Evolutionary conservation across 2,113 vertebrate genomes (phyloP).

Genomic region (Thamnophis sirtalis): DNA sequence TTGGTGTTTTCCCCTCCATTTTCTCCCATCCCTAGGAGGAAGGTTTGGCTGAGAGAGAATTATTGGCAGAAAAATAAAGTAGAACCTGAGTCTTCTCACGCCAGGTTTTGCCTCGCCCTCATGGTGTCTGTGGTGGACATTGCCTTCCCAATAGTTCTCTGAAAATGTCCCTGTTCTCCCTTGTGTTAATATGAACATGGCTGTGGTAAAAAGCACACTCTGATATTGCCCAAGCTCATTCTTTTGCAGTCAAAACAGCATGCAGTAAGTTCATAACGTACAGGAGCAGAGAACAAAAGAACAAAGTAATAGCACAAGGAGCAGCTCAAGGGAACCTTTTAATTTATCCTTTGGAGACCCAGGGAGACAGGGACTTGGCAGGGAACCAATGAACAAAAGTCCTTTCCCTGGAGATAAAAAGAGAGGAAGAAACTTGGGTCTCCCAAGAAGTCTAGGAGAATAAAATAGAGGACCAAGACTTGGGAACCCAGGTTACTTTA

Average conservation of each 20-base stretch:
- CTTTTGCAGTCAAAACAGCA: background rate
- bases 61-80: background rate
- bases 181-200: background rate
- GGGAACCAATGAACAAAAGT: background rate
- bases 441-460: background rate
- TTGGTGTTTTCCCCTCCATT: background rate
- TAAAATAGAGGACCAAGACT: background rate
- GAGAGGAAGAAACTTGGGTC: background rate
- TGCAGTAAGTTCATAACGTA: background rate
- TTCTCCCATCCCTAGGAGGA: background rate
- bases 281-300: background rate
- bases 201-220: background rate
- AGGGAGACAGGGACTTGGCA: background rate
- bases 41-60: background rate
- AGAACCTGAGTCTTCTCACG: background rate
- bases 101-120: background rate
- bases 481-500: background rate
- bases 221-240: background rate
- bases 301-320: background rate
- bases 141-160: background rate
- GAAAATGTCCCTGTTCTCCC: background rate
- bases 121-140: background rate
- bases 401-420: background rate
- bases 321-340: background rate
- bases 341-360: background rate